A percentile compares a stretch with the other conserved stretches of the same genome.
Evolutionary conservation across 2,113 vertebrate species (phyloP).

Genomic region (Ameiurus melas): DNA sequence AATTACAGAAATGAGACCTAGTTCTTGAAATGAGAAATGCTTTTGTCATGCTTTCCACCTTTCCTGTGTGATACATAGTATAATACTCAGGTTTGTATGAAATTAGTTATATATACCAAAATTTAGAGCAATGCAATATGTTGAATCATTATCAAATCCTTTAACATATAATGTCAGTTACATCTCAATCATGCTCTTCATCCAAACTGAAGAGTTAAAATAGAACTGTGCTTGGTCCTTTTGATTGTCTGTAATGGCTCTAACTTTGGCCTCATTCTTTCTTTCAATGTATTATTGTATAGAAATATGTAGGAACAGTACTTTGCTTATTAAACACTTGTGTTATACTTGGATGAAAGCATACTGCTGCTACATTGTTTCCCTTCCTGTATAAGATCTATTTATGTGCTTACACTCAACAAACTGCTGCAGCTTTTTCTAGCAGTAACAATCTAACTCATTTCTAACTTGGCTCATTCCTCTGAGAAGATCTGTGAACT

Average conservation of each 20-base stretch:
- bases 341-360: background rate
- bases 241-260: conserved; percentile 35
- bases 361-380: conserved; percentile 12
- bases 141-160: conserved; percentile 21
- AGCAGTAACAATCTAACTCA: background rate
- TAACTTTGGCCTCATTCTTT: conserved; percentile 47
- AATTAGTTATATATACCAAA: background rate
- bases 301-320: conserved; percentile 10
- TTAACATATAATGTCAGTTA: conserved; percentile 19
- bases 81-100: background rate
- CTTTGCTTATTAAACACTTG: conserved; percentile 1
- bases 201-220: conserved; percentile 53
- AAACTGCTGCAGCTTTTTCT: conserved; percentile 3
- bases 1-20: conserved; percentile 12
- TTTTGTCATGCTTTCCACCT: conserved; percentile 7
- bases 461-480: background rate
- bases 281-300: background rate
- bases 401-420: background rate
- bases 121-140: background rate
- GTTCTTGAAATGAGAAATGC: background rate
- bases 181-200: background rate
- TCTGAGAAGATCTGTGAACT: background rate
- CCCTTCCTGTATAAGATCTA: conserved; percentile 16
- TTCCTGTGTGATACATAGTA: conserved; percentile 6
- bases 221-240: conserved; percentile 62